phyloP scores from a whole-genome alignment of 2,888 invertebrate genomes.

The Baccha elongata region DNA sequence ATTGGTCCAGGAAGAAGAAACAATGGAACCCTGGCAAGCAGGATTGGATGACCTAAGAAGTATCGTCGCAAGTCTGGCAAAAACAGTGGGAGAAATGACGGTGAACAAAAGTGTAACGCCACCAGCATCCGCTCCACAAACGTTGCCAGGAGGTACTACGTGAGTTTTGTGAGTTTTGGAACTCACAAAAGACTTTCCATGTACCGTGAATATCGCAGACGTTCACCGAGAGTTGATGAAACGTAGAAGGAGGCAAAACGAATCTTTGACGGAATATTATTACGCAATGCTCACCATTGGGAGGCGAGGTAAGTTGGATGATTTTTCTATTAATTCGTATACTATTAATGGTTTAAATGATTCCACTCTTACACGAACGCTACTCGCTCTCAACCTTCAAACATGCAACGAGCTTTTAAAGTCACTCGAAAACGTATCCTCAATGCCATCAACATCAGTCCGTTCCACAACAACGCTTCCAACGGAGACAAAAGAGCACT shows the following conservation, averaged over 20 bases:
- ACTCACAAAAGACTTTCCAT: conserved; percentile 39
- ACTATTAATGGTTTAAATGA: not conserved
- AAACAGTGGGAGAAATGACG: conserved; percentile 15
- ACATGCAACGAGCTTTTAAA: too few species aligned
- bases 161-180: not conserved
- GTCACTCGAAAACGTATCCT: conserved; percentile 33
- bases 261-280: conserved; percentile 53
- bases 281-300: conserved; percentile 59
- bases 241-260: conserved; percentile 33
- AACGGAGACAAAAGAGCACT: not conserved
- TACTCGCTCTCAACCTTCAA: too few species aligned
- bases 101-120: not conserved
- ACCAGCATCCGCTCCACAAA: conserved; percentile 2
- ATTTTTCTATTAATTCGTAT: conserved; percentile 43
- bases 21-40: conserved; percentile 2
- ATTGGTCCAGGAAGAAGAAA: too few species aligned
- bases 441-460: not conserved
- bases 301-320: conserved; percentile 46
- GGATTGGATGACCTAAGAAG: conserved; percentile 11
- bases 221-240: conserved; percentile 47
- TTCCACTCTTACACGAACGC: not conserved
- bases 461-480: not conserved
- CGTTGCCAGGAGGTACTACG: not conserved
- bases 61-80: conserved; percentile 25
- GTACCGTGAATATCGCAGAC: conserved; percentile 31